phyloP scores from a whole-genome alignment of 23 tunicate species.

The Trididemnum clinides region DNA sequence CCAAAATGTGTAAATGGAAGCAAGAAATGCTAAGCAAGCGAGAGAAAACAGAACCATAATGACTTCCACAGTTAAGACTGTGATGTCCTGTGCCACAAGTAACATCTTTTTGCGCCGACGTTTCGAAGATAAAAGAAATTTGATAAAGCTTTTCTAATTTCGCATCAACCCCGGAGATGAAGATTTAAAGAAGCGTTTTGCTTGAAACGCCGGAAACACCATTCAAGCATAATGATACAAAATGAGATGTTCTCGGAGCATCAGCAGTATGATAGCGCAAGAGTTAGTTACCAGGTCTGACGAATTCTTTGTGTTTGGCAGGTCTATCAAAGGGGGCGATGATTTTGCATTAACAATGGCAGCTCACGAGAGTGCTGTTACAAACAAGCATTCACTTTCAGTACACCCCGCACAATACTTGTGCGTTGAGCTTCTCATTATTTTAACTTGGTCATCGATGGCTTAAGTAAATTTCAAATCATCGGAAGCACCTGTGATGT shows the following conservation, averaged over 20 bases:
- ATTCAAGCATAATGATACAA: no score
- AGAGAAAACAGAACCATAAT: not conserved
- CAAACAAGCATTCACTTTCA: not conserved
- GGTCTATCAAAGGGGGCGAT: not conserved
- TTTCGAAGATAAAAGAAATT: no score
- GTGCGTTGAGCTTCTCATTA: no score
- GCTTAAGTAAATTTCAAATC: constrained; percentile 24
- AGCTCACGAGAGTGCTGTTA: not conserved
- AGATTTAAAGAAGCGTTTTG: no score
- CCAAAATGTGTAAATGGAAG: not conserved
- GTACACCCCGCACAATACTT: constrained; percentile 22
- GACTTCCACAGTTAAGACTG: not conserved
- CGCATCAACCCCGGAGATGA: no score
- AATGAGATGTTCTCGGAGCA: no score
- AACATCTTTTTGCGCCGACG: no score
- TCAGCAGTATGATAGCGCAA: no score
- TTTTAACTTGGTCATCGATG: not conserved
- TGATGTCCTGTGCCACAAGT: not conserved
- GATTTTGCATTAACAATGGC: not conserved
- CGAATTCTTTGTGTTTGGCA: no score
- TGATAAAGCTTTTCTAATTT: no score
- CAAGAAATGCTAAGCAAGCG: not conserved
- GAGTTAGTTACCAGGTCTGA: no score
- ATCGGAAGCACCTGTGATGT: constrained; percentile 6
- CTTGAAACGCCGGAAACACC: no score